These are phyloP conservation scores for Cinclus mexicanus DNA, from an alignment of 2,113 vertebrate genomes.

Conservation along the genomic window DNA sequence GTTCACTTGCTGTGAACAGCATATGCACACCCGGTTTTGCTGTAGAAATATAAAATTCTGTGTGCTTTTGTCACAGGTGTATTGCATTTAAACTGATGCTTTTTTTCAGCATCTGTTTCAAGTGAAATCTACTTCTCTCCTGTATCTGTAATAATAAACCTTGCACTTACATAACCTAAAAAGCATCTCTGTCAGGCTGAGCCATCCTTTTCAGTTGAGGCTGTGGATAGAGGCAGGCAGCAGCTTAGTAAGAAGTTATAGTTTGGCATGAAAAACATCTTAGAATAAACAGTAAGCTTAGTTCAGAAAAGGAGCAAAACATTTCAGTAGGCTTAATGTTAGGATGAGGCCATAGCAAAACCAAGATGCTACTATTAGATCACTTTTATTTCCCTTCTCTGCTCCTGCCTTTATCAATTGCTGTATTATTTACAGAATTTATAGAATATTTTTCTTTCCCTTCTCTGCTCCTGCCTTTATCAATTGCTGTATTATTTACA, in stretches of 20 bases:
- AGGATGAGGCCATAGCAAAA: background rate
- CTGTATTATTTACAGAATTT: no score
- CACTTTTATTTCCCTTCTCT: background rate
- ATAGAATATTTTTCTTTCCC: background rate
- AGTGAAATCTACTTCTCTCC: background rate
- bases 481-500: background rate
- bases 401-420: no score
- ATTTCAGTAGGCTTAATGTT: background rate
- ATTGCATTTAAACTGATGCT: background rate
- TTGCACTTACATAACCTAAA: background rate
- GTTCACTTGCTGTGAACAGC: background rate
- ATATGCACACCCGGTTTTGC: background rate
- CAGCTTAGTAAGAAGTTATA: background rate
- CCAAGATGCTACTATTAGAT: background rate
- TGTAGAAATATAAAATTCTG: background rate
- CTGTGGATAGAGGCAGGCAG: background rate
- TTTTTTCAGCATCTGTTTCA: background rate
- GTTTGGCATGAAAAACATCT: background rate
- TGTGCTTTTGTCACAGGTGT: background rate
- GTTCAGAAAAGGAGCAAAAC: background rate
- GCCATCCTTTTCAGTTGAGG: background rate
- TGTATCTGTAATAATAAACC: background rate
- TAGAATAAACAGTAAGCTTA: background rate
- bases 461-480: background rate
- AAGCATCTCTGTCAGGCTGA: background rate